phyloP scores from a whole-genome alignment of 2,888 invertebrate species.

The Cantharis rustica region DNA sequence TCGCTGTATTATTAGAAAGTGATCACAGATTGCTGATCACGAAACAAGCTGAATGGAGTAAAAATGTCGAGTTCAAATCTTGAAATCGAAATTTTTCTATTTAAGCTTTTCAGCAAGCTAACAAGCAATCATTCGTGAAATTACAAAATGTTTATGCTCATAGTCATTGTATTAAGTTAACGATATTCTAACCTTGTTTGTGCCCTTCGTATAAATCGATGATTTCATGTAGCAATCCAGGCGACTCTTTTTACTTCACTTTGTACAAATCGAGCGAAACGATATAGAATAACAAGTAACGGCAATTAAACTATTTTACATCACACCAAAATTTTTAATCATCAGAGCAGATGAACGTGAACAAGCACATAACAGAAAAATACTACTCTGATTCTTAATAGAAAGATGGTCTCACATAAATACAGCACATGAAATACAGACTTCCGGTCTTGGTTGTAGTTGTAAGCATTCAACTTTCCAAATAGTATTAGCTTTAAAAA shows the following conservation, averaged over 20 bases:
- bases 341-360: neutral
- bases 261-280: neutral
- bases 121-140: neutral
- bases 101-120: neutral
- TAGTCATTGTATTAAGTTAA: neutral
- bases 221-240: neutral
- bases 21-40: neutral
- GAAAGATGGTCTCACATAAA: neutral
- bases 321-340: neutral
- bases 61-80: neutral
- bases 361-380: neutral
- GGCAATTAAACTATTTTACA: neutral
- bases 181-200: neutral
- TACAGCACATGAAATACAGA: neutral
- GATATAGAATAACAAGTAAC: neutral
- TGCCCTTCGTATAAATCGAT: neutral
- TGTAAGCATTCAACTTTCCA: neutral
- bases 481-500: neutral
- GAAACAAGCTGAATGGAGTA: neutral
- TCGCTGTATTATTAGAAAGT: too few relatives aligned
- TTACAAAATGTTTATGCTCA: neutral
- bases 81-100: neutral
- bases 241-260: neutral
- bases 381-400: neutral
- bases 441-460: neutral